phyloP scores from a whole-genome alignment of 2,113 vertebrate genomes.

The Cyprinodon variegatus region DNA sequence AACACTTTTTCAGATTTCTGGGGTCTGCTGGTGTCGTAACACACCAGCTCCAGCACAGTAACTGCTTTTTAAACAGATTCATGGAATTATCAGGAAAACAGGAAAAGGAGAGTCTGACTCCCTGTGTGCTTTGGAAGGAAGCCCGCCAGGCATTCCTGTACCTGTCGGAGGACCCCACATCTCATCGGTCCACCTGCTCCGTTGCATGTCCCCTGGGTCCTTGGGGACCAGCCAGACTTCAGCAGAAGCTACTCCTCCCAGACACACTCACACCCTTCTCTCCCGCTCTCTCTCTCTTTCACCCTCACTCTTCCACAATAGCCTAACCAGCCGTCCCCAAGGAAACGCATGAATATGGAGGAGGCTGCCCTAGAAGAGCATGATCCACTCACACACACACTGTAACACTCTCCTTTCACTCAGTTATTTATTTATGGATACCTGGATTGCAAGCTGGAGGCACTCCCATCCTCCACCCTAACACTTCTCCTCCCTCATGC shows the following conservation, averaged over 20 bases:
- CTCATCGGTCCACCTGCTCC: conserved; percentile 61
- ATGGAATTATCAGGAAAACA: conserved; percentile 56
- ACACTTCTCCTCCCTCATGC: conserved; percentile 38
- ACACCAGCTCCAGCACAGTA: conserved; percentile 15
- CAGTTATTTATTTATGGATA: conserved; percentile 74
- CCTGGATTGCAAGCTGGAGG: conserved; percentile 69
- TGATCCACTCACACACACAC: conserved; percentile 56
- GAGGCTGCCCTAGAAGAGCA: conserved; percentile 68
- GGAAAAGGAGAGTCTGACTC: conserved; percentile 36
- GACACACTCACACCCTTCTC: conserved; percentile 30
- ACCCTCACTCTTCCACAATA: conserved; percentile 69
- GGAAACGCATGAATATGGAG: conserved; percentile 80
- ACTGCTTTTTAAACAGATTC: conserved; percentile 12
- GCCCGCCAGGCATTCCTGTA: conserved; percentile 70
- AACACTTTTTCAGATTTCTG: conserved; percentile 44
- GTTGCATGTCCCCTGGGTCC: conserved; percentile 49
- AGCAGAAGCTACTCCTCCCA: conserved; percentile 54
- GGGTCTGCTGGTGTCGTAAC: conserved; percentile 33
- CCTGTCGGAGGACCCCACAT: conserved; percentile 59
- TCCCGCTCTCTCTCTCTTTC: conserved; percentile 52
- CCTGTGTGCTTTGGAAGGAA: conserved; percentile 31
- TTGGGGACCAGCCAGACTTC: conserved; percentile 61
- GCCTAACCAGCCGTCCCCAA: conserved; percentile 69
- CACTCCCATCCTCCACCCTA: conserved; percentile 61
- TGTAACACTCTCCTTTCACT: conserved; percentile 56